Percentiles rank a stretch among this genome's conserved stretches.
These are phyloP conservation scores for Trematocara zebra DNA, from an alignment of 2,113 vertebrate species.

Conservation along the genomic window DNA sequence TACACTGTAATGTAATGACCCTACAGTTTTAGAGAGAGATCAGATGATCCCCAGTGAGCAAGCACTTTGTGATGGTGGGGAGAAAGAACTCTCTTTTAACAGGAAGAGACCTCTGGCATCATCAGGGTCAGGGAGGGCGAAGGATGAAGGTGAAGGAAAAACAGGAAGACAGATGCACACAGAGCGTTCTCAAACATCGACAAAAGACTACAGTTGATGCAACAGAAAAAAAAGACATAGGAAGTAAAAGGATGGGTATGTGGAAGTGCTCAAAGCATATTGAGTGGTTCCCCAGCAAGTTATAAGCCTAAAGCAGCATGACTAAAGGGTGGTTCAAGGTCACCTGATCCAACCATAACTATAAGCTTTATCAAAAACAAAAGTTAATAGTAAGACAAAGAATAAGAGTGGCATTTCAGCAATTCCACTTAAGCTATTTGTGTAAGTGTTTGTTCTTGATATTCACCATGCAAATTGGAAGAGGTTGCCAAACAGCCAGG, in stretches of 20 bases:
- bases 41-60: not conserved
- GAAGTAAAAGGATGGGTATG: not conserved
- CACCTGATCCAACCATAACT: not conserved
- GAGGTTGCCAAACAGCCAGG: not conserved
- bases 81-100: not conserved
- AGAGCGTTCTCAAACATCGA: not conserved
- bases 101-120: not conserved
- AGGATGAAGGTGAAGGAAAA: not conserved
- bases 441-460: not conserved
- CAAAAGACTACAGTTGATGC: not conserved
- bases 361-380: not conserved
- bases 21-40: not conserved
- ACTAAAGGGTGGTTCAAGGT: not conserved
- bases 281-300: not conserved
- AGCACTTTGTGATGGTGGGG: not conserved
- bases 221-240: not conserved
- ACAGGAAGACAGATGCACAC: not conserved
- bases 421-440: not conserved
- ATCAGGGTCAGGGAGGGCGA: not conserved
- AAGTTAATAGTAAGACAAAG: not conserved
- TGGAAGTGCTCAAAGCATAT: not conserved
- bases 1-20: not conserved
- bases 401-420: not conserved
- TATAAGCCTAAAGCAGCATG: not conserved
- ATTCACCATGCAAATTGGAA: not conserved